These are phyloP conservation scores for Brachionus manjavacas DNA, from an alignment of 1,140 invertebrate species.

Conservation along the genomic window DNA sequence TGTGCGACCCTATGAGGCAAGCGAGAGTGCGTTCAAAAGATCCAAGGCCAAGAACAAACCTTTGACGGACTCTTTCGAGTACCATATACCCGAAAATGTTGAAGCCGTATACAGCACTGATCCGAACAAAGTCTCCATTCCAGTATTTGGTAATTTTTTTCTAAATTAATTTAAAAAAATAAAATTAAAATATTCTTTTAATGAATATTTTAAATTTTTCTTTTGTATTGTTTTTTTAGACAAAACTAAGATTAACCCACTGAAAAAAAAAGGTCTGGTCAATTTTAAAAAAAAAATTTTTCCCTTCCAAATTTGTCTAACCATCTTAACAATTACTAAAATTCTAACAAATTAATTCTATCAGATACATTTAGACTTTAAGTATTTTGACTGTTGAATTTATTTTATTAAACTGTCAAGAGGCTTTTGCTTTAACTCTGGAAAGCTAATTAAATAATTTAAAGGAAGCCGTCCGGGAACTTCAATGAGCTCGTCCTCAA, in stretches of 20 bases:
- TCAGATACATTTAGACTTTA: not conserved
- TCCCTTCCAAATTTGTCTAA: not conserved
- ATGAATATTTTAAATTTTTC: slow-evolving; percentile 22
- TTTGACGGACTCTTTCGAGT: not conserved
- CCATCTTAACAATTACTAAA: not conserved
- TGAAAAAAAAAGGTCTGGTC: slow-evolving; percentile 22
- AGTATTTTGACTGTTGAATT: not conserved
- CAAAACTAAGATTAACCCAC: not conserved
- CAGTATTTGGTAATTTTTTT: slow-evolving; percentile 38
- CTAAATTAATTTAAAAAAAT: not conserved
- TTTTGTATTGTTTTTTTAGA: not conserved
- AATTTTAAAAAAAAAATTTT: not conserved
- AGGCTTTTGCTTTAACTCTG: not conserved
- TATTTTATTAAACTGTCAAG: not conserved
- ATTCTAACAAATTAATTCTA: not conserved
- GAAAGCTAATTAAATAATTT: too few species aligned
- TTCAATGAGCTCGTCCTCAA: not conserved
- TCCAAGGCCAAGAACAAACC: not conserved
- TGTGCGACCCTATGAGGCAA: not conserved
- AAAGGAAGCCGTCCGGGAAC: slow-evolving; percentile 24
- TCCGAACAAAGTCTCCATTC: slow-evolving; percentile 6
- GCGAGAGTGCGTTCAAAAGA: slow-evolving; percentile 4
- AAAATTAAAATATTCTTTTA: not conserved
- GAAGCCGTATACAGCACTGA: slow-evolving; percentile 16
- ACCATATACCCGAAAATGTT: slow-evolving; percentile 39